Evolutionary conservation across 2,797 vertebrate genomes (phyloP).

Genomic region (Chaenodraco wilsoni): DNA sequence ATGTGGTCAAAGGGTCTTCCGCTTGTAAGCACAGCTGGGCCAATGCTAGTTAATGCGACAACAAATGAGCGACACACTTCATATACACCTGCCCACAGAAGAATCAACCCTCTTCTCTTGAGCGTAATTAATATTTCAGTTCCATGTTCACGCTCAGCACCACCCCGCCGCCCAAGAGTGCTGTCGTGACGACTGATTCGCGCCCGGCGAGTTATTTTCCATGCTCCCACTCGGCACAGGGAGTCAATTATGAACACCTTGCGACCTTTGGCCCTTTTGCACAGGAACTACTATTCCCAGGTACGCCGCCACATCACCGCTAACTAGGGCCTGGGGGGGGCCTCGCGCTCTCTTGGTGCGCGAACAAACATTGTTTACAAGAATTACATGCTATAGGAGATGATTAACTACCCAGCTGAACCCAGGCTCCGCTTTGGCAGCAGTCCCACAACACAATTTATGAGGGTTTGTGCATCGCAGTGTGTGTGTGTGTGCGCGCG

Average conservation of each 20-base stretch:
- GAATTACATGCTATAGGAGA: conserved; percentile 73
- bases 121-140: conserved; percentile 70
- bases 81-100: conserved; percentile 41
- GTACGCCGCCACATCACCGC: conserved; percentile 47
- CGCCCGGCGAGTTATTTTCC: conserved; percentile 30
- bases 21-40: conserved; percentile 50
- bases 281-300: conserved; percentile 63
- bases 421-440: conserved; percentile 60
- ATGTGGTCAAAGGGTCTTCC: conserved; percentile 30
- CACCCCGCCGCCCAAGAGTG: conserved; percentile 25
- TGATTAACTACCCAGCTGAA: conserved; percentile 78
- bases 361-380: conserved; percentile 74
- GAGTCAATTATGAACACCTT: conserved; percentile 74
- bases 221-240: conserved; percentile 26
- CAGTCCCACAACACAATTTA: conserved; percentile 66
- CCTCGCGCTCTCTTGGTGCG: conserved; percentile 46
- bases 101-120: conserved; percentile 39
- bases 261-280: conserved; percentile 65
- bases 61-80: conserved; percentile 14
- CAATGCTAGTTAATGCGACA: conserved; percentile 15
- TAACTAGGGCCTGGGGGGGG: conserved; percentile 64
- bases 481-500: no score
- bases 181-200: conserved; percentile 41
- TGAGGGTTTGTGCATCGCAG: conserved; percentile 54
- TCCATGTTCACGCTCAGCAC: conserved; percentile 51